Conservation (phyloP, 2,113 vertebrate genomes). For the Peucedramus taeniatus region DNA sequence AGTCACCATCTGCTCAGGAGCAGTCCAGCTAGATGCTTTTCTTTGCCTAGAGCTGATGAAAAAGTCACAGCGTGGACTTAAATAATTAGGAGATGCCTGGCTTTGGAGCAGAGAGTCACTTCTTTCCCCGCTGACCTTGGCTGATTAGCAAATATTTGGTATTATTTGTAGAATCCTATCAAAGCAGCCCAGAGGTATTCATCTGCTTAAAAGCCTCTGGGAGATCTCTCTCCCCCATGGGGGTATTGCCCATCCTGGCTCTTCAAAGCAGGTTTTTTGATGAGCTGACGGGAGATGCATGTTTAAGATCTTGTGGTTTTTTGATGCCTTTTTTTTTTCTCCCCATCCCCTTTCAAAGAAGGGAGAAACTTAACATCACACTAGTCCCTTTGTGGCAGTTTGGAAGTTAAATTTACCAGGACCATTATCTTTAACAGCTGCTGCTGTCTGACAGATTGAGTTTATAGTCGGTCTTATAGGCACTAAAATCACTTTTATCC, state of each 20-base stretch:
- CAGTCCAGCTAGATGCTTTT: neutral
- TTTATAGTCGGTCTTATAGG: conserved; percentile 64
- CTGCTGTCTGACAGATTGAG: conserved; percentile 67
- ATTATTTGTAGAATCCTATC: conserved; percentile 23
- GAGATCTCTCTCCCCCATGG: neutral
- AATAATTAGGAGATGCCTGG: conserved; percentile 47
- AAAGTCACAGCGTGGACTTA: conserved; percentile 39
- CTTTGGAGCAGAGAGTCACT: neutral
- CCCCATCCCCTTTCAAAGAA: neutral
- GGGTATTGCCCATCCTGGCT: neutral
- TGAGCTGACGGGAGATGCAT: conserved; percentile 7
- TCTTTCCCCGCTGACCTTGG: conserved; percentile 38
- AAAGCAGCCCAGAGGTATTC: conserved; percentile 38
- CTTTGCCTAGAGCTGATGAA: conserved; percentile 2
- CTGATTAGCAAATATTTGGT: conserved; percentile 52
- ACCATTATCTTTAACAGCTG: conserved; percentile 68
- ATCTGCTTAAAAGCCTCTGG: conserved; percentile 1
- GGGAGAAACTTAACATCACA: conserved; percentile 42
- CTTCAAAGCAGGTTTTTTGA: conserved; percentile 48
- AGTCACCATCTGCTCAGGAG: neutral
- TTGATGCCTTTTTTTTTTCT: neutral
- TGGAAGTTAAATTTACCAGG: conserved; percentile 65
- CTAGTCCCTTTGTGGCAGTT: conserved; percentile 59
- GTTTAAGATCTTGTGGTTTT: conserved; percentile 14
- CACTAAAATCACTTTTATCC: conserved; percentile 68